Base-by-base conservation (phyloP, 2,888 invertebrate genomes). In the Pseudoips prasinana region DNA sequence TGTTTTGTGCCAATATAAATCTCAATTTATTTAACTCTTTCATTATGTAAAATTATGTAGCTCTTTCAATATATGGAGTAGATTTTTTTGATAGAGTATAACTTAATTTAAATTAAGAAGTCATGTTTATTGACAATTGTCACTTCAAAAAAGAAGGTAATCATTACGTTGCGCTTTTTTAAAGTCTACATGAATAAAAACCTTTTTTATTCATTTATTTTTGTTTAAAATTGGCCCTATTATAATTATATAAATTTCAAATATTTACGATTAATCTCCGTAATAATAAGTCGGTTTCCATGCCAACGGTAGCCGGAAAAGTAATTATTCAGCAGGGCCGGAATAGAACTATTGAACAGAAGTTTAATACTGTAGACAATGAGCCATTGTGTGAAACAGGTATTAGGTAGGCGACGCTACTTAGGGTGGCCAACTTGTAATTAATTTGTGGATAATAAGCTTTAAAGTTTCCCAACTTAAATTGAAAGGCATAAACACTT, bases 331-430 rank as follows among this genome's bases (percentile, higher is more conserved):
- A 66, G 65, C 53, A 62, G 59, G 43, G 41, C 40, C 57, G 58
- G 64, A 62, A 69, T 57, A 57, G 40, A 57, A 65, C 69, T 72
- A 71, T 73, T 67, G 70, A 73, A 73, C 73, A 73, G 74, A 71
- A 77, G 80, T 77, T 68, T 63, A 64, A 61, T 63, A 51, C 50
- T 55, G 58, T 57, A 81, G 66, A 85, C 84, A 83, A 83, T 81
- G 72, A 64, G 36, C 61, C 71, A 81, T 83, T 82, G 79, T 83
- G 60, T 62, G 34, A 63, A 70, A 72, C 72, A 58, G 65, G 76
- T 73, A 70, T 70, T 60, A 59, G 49, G 45, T 40, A 47, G 35
- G 50, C 47, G 48, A 41, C 50, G 36, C 20, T 38, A 14, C 4
- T 28, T 55, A 46, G 50, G 52, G 55, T 36, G 30, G 43, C 60